Percentiles rank a stretch among this genome's conserved stretches.
Evolutionary conservation across 2,888 invertebrate genomes (phyloP).

Genomic region (Lithophane semibrunnea): DNA sequence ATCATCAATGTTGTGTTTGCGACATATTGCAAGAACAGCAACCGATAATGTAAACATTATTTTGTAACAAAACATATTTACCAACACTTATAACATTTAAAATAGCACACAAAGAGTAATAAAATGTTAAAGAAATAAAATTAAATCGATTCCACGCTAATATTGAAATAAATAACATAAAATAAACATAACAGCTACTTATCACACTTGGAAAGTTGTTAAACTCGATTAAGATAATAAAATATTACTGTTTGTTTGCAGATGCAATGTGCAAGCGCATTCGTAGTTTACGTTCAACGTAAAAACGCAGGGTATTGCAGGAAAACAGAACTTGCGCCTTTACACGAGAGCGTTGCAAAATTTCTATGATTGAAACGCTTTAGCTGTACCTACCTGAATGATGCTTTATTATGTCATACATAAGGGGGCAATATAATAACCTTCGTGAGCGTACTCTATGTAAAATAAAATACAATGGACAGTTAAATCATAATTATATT

Average conservation of each 20-base stretch:
- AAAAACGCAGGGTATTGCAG: neutral
- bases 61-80: neutral
- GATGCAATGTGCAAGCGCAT: neutral
- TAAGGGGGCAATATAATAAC: neutral
- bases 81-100: constrained; percentile 18
- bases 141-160: constrained; percentile 30
- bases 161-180: constrained; percentile 40
- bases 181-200: neutral
- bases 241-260: constrained; percentile 3
- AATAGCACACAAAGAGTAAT: neutral
- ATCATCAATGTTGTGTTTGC: neutral
- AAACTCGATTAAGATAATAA: constrained; percentile 11
- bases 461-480: neutral
- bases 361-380: too few species aligned
- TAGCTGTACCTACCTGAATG: too few species aligned
- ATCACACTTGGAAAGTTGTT: neutral
- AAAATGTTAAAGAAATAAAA: constrained; percentile 20
- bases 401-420: neutral
- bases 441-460: too few species aligned
- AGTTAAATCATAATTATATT: neutral
- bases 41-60: neutral
- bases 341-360: too few species aligned
- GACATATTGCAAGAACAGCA: neutral
- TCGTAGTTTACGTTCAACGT: rapidly evolving
- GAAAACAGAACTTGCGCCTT: too few species aligned